Evolutionary conservation across 2,888 invertebrate species (phyloP), one percentile per base, ranked within the genome.

Genomic region (Polydrusus pterygomalis): DNA sequence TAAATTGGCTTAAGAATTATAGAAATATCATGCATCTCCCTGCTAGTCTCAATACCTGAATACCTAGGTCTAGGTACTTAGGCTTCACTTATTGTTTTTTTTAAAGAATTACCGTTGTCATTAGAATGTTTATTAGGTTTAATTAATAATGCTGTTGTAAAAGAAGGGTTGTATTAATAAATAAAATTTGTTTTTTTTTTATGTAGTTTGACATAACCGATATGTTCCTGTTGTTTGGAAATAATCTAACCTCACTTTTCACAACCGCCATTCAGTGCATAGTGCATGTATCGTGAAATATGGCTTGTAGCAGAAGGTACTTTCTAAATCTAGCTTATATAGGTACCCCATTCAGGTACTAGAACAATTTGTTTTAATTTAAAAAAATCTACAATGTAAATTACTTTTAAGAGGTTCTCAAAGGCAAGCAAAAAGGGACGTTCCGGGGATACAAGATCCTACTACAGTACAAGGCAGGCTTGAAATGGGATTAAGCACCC

Each of bases 281-380:
- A 34, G 18, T 51, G n/a, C 34, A 34, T n/a, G 47, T 8, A 30
- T 49, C 9, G 49, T 38, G 30, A 69, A 40, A 17, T n/a, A 81
- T 81, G 81, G 70, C 77, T 17, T 20, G 62, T 25, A 63, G 62
- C 18, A 63, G 68, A 65, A 79, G 95, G 87, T 96, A 95, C 88
- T 89, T 96, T 79, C 83, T 95, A 58, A 91, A 91, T 82, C 90
- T 95, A 84, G 93, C 95, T 0, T 96, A 96, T 82, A 91, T 95
- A 81, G 96, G 96, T 77, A 92, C 93, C 15, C 86, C 89, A 64
- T 96, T 95, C 88, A 92, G 94, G 95, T 95, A 88, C 84, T 17
- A 17, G 7, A 49, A 65, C 8, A 20, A 13, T 1, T n/a, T 17
- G 54, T 13, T 6, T 17, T 15, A 18, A 34, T 34, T 34, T 9